phyloP scores from a whole-genome alignment of 1,140 invertebrate genomes.

The Ceratina australensis region DNA sequence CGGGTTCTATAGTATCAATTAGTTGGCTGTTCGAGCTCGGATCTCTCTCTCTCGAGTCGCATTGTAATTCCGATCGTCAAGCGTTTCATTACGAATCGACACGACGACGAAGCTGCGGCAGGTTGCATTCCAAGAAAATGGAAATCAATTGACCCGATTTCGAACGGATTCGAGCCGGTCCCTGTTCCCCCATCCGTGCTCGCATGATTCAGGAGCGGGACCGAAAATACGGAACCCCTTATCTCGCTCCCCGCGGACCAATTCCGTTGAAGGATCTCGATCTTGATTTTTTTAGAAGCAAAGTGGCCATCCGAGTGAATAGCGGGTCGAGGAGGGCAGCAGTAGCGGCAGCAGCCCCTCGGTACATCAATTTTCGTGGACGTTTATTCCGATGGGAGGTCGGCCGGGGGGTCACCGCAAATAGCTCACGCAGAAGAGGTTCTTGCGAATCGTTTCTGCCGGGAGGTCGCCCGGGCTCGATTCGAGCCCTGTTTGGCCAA shows the following conservation, averaged over 20 bases:
- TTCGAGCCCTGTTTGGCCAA: not conserved
- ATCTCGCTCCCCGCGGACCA: not conserved
- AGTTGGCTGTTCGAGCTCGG: slow-evolving; percentile 4
- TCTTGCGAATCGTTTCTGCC: not conserved
- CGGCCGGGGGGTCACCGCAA: not conserved
- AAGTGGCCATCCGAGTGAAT: slow-evolving; percentile 1
- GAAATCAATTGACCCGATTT: slow-evolving; percentile 14
- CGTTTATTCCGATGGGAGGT: not conserved
- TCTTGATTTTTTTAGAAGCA: slow-evolving; percentile 5
- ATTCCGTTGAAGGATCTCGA: not conserved
- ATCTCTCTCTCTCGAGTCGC: not conserved
- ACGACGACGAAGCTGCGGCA: not conserved
- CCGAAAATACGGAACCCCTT: not conserved
- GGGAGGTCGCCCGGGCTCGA: not conserved
- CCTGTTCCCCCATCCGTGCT: not conserved
- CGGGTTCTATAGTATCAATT: slow-evolving; percentile 18
- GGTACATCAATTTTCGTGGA: not conserved
- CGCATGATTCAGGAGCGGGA: not conserved
- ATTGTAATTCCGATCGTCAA: not conserved
- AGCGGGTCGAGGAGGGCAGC: too few species aligned
- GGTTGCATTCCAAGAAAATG: slow-evolving; percentile 21
- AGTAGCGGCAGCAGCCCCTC: too few species aligned
- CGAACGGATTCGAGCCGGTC: not conserved
- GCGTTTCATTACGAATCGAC: slow-evolving; percentile 6
- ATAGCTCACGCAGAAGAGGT: not conserved